phyloP scores from a whole-genome alignment of 2,797 vertebrate species.

The Melanotaenia nigrans region DNA sequence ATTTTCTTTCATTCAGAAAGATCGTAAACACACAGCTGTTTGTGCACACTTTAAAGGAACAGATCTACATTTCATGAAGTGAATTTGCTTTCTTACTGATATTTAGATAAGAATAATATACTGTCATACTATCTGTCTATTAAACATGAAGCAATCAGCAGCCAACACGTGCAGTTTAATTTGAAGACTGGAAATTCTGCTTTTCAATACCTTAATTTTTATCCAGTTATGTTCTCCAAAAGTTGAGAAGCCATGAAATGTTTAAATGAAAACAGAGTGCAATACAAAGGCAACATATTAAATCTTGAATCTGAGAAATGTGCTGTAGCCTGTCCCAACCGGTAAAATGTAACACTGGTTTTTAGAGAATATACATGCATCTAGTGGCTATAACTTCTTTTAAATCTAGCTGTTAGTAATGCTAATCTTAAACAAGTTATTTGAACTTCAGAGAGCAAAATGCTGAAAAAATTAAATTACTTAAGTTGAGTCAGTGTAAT shows the following conservation, averaged over 20 bases:
- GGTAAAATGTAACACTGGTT: too few relatives aligned
- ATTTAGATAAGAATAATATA: constrained; percentile 6
- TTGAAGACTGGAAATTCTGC: not conserved
- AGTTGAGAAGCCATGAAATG: not conserved
- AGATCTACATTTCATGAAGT: constrained; percentile 8
- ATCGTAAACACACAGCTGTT: constrained; percentile 17
- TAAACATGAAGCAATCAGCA: not conserved
- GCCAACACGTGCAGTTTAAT: not conserved
- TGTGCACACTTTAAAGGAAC: not conserved
- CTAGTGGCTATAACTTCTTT: too few relatives aligned
- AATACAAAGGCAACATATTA: not conserved
- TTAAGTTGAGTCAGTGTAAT: too few relatives aligned
- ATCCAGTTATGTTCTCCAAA: not conserved
- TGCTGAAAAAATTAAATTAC: too few relatives aligned
- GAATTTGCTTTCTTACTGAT: constrained; percentile 5
- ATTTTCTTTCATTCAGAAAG: constrained; percentile 28
- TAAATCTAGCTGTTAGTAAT: too few relatives aligned
- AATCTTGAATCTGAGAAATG: not conserved
- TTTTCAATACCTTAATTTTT: not conserved
- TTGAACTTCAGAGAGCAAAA: too few relatives aligned
- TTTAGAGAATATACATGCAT: too few relatives aligned
- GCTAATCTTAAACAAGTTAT: too few relatives aligned
- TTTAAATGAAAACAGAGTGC: not conserved
- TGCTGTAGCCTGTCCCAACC: too few relatives aligned
- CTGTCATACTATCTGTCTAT: not conserved